Base-by-base conservation (phyloP, 2,113 vertebrate genomes). In the Pedionomus torquatus region DNA sequence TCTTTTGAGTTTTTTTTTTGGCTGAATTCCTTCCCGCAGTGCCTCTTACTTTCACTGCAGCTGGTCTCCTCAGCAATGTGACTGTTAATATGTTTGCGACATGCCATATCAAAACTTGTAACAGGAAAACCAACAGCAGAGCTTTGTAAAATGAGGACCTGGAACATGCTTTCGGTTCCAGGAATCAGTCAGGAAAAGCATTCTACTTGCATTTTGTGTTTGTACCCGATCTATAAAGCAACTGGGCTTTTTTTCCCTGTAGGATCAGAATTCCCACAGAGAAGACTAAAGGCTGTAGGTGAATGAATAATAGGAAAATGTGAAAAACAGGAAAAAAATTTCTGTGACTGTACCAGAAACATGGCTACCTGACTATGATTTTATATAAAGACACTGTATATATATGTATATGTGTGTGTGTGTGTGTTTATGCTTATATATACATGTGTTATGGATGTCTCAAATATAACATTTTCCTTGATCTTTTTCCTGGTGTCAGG, bases 391-490 rank as follows among this genome's bases (percentile, higher is more conserved):
- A 55, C 1, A 4, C 19, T 3, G 48, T 35, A 4, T 11, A 31
- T 35, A 25, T 11, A 16, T 21, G 0, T 28, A 26, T 52, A 13
- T 33, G 30, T 7, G n/a, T n/a, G 4, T 61, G 1, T 39, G 39
- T 57, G 10, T 64, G 37, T 46, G 8, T 49, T 65, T 81, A 30
- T 1, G 2, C 3, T 37, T 21, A 37, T 63, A n/a, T 4, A 28
- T 26, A 33, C 9, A 13, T 2, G 24, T 0, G 3, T 33, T 72
- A 65, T 5, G 17, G 5, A 23, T 1, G 30, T 52, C 13, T 31
- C 19, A 46, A 48, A 57, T 61, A 46, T 1, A 7, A 66, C 5
- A 17, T 75, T 86, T 61, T 46, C 14, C 23, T 76, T 63, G 19
- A 66, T 25, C 1, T 41, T 52, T 74, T 13, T 31, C 15, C 24